Evolutionary conservation across 2,797 vertebrate species (phyloP), one percentile per base, ranked within the genome.

Genomic region (Etheostoma nigrum): DNA sequence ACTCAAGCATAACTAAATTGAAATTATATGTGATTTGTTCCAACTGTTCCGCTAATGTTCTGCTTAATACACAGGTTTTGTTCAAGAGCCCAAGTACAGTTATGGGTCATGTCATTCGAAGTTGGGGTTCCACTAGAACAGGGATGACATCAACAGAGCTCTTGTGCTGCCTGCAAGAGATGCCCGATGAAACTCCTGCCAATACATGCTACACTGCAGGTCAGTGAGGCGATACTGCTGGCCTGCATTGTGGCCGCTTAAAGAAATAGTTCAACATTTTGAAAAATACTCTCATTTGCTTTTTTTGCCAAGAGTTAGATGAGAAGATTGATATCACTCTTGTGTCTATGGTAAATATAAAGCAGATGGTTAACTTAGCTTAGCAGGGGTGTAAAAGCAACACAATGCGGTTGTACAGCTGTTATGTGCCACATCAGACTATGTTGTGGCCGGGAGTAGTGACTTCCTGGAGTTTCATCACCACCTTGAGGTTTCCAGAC

Each of bases 181-280:
- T 91, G 87, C 72, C 87, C 11, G 69, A 72, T 19, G 40, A 49
- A 33, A 53, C 25, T 59, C 63, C 65, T 30, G 81, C 65, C 77
- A 94, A 87, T 54, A 86, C 91, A 1, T 93, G 91, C 79, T 90
- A 92, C 82, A 89, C 89, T 30, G 67, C 90, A 91, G 91, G 89
- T 93, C 75, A 87, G 89, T 85, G 77, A 85, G 72, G 66, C 45
- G 8, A 58, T 36, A 16, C 65, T 40, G 30, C 27, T 55, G 59
- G 55, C 16, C 65, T 42, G 40, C 21, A 42, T 8, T 36, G 25
- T 27, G 62, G 61, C 53, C 11, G 9, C 51, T 49, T 44, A 12
- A 52, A 55, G 14, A 57, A 23, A 47, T 1, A 44, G 13, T 27
- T 67, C 0, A 10, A 51, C 15, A 42, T 40, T 42, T 40, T 57